Conservation (phyloP, 1,140 invertebrate genomes). For the Conus ventricosus region DNA sequence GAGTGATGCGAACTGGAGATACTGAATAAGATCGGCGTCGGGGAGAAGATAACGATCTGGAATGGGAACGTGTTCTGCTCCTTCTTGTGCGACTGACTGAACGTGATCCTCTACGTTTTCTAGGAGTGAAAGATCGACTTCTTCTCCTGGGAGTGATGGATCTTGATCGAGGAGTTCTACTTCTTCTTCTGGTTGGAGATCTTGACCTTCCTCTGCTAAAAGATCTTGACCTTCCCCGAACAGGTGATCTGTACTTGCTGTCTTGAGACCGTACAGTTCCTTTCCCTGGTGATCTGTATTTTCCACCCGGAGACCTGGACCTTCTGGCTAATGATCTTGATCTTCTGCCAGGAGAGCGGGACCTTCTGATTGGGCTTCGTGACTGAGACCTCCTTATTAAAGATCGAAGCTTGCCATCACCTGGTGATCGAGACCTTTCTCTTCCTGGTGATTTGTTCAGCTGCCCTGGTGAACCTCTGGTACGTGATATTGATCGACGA, state of each 20-base stretch:
- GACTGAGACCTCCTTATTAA: slow-evolving; percentile 24
- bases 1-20: slow-evolving; percentile 41
- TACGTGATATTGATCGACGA: slow-evolving; percentile 6
- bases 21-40: slow-evolving; percentile 25
- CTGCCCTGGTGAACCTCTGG: slow-evolving; percentile 27
- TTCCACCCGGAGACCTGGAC: slow-evolving; percentile 34
- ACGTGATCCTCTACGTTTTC: slow-evolving; percentile 32
- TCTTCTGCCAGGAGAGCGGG: slow-evolving; percentile 31
- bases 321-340: slow-evolving; percentile 36
- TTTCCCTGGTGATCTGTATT: slow-evolving; percentile 35
- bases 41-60: slow-evolving; percentile 45
- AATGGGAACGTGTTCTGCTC: slow-evolving; percentile 39
- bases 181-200: slow-evolving; percentile 40
- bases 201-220: slow-evolving; percentile 34
- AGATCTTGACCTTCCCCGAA: slow-evolving; percentile 48
- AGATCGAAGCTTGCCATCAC: slow-evolving; percentile 32
- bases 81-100: slow-evolving; percentile 35
- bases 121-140: slow-evolving; percentile 53
- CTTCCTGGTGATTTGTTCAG: slow-evolving; percentile 25
- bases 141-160: slow-evolving; percentile 63
- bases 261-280: slow-evolving; percentile 6
- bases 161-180: slow-evolving; percentile 58
- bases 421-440: slow-evolving; percentile 41
- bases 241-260: slow-evolving; percentile 32
- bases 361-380: slow-evolving; percentile 28